Conservation (phyloP, 2,888 invertebrate species). For the Troides aeacus region DNA sequence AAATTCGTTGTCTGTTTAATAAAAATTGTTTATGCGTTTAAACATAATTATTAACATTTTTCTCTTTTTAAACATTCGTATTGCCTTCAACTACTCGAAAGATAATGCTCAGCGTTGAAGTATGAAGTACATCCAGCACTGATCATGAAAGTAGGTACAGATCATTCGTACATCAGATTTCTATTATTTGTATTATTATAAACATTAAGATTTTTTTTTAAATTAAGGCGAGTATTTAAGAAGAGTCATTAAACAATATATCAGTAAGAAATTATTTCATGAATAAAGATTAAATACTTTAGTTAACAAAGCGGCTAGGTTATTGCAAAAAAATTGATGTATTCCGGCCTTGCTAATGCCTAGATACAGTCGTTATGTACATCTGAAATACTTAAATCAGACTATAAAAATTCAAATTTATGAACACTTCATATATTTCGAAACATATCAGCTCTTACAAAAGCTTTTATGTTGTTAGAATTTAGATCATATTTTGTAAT, state of each 20-base stretch:
- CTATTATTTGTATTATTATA: no score
- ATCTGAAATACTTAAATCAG: slow-evolving; percentile 38
- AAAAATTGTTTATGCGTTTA: background rate
- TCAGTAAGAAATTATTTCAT: no score
- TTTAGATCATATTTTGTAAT: slow-evolving; percentile 22
- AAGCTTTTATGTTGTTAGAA: slow-evolving; percentile 20
- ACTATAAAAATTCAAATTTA: slow-evolving; percentile 41
- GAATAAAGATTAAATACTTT: background rate
- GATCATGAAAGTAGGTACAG: no score
- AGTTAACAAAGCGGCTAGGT: background rate
- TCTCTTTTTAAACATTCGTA: background rate
- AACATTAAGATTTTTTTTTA: no score
- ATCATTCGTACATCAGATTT: no score
- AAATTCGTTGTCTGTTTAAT: background rate
- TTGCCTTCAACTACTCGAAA: background rate
- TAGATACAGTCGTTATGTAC: slow-evolving; percentile 34
- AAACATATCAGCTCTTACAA: slow-evolving; percentile 28
- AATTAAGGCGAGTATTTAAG: no score
- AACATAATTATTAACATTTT: background rate
- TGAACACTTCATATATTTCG: slow-evolving; percentile 36
- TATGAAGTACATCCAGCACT: no score
- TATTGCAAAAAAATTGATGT: slow-evolving; percentile 18
- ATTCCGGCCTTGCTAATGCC: slow-evolving; percentile 14
- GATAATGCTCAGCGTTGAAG: no score
- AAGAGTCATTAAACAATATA: no score